A percentile compares a stretch with the other conserved stretches of the same genome.
Evolutionary conservation across 2,888 invertebrate species (phyloP).

Genomic region (Auanema freiburgensis): DNA sequence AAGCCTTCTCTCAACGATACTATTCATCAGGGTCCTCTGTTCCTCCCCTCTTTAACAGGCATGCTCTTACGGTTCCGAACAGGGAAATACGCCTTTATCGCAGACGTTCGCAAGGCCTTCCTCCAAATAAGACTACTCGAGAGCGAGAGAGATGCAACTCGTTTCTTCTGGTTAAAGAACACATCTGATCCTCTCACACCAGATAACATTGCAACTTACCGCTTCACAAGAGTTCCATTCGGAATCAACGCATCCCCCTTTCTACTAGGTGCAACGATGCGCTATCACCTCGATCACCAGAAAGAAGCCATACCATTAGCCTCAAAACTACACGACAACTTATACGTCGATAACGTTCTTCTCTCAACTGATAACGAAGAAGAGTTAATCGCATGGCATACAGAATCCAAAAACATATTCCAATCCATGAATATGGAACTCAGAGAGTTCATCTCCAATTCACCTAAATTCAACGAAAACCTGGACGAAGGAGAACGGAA

Average conservation of each 20-base stretch:
- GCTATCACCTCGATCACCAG: not conserved
- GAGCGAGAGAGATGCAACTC: conserved; percentile 27
- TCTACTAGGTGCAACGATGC: conserved; percentile 12
- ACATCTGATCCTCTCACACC: conserved; percentile 5
- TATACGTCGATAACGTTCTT: conserved; percentile 20
- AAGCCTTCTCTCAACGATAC: conserved; percentile 24
- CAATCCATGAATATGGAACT: conserved; percentile 15
- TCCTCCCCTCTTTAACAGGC: conserved; percentile 27
- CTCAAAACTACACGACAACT: no score
- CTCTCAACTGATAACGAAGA: not conserved
- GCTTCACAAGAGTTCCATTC: conserved; percentile 35
- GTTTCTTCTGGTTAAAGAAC: no score
- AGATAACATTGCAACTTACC: conserved; percentile 22
- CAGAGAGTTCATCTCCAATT: conserved; percentile 13
- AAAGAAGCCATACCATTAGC: no score
- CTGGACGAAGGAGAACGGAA: no score
- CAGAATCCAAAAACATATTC: conserved; percentile 8
- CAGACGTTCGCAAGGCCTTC: conserved; percentile 43
- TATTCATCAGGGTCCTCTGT: conserved; percentile 24
- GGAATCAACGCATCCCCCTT: conserved; percentile 34
- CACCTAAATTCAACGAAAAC: not conserved
- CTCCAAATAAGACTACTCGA: conserved; percentile 26
- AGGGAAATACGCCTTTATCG: conserved; percentile 11
- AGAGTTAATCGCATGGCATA: not conserved
- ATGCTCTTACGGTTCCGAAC: conserved; percentile 28